Conservation (phyloP, 2,888 invertebrate species). For the Leucophenga maculata region DNA sequence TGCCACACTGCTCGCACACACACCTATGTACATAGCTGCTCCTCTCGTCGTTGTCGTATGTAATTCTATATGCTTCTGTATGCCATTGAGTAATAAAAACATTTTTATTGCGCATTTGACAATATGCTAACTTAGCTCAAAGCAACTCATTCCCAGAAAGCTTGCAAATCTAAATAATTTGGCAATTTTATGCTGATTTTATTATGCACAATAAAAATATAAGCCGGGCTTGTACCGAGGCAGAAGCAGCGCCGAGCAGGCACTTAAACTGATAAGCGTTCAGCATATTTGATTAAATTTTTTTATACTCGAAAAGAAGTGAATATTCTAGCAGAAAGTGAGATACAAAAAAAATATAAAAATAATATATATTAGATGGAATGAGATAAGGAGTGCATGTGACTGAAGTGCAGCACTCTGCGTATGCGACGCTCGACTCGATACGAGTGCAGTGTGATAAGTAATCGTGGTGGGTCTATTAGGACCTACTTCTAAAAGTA, state of each 20-base stretch:
- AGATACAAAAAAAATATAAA: background rate
- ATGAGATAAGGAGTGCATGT: no score
- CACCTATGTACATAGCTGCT: no score
- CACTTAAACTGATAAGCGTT: conserved; percentile 3
- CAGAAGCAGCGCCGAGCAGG: background rate
- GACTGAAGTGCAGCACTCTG: no score
- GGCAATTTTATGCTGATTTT: conserved; percentile 64
- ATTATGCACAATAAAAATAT: conserved; percentile 39
- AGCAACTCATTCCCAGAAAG: no score
- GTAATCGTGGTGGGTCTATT: no score
- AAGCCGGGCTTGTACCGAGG: background rate
- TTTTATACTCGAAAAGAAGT: background rate
- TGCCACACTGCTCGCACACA: background rate
- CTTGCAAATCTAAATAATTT: conserved; percentile 63
- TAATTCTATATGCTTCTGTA: background rate
- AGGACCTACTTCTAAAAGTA: no score
- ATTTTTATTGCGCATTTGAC: conserved; percentile 66
- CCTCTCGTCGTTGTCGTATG: no score
- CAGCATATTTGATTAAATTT: conserved; percentile 24
- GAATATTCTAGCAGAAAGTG: background rate
- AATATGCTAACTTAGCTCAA: conserved; percentile 48
- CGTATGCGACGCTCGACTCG: no score
- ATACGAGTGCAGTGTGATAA: no score
- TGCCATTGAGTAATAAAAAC: conserved; percentile 48
- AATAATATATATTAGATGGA: no score